Percentiles rank a stretch among this genome's conserved stretches.
phyloP scores from a whole-genome alignment of 92 coral and sea anemone species.

The Anthopleura xanthogrammica region DNA sequence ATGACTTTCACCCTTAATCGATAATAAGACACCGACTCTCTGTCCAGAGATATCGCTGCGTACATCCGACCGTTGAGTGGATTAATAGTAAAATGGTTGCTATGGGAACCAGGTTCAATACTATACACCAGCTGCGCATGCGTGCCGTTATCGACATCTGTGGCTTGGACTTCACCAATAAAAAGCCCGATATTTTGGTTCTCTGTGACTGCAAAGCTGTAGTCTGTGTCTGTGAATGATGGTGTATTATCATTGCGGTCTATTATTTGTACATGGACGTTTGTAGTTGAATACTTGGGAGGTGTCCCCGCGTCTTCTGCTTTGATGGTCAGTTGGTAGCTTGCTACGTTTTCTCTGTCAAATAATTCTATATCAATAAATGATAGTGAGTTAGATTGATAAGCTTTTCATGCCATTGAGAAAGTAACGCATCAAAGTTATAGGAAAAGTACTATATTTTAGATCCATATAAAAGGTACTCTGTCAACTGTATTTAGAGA shows the following conservation, averaged over 20 bases:
- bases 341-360: slow-evolving; percentile 63
- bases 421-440: background rate
- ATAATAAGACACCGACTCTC: slow-evolving; percentile 52
- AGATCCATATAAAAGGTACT: no score
- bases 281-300: slow-evolving; percentile 38
- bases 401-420: background rate
- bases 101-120: slow-evolving; percentile 46
- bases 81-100: slow-evolving; percentile 50
- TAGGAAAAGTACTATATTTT: no score
- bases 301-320: slow-evolving; percentile 72
- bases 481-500: no score
- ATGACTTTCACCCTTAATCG: slow-evolving; percentile 51
- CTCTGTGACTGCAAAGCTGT: slow-evolving; percentile 49
- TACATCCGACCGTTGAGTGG: slow-evolving; percentile 45
- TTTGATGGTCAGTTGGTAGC: slow-evolving; percentile 60
- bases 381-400: background rate
- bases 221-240: slow-evolving; percentile 45
- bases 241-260: slow-evolving; percentile 78
- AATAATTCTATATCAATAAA: slow-evolving; percentile 38
- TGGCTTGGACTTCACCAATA: slow-evolving; percentile 56
- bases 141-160: slow-evolving; percentile 68
- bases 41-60: slow-evolving; percentile 58
- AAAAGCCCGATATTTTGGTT: slow-evolving; percentile 42
- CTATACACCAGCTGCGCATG: slow-evolving; percentile 69
- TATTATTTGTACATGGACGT: slow-evolving; percentile 56